Evolutionary conservation across 2,797 vertebrate genomes (phyloP).

Genomic region (Phoeniculus purpureus): DNA sequence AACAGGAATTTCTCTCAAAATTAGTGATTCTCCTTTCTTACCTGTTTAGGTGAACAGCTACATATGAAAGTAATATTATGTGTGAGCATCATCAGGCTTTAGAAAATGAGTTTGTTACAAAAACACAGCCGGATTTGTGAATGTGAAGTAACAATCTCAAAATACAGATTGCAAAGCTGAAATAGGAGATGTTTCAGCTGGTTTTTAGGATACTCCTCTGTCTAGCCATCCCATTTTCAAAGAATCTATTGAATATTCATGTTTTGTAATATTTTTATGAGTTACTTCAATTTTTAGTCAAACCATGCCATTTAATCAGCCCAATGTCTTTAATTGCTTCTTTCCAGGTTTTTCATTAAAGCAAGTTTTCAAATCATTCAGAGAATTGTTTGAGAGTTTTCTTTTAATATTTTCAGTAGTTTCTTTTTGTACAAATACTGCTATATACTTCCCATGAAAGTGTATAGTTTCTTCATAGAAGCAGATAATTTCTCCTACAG

Average conservation of each 20-base stretch:
- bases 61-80: not conserved
- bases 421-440: not conserved
- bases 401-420: not conserved
- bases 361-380: not conserved
- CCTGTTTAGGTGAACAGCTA: not conserved
- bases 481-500: not conserved
- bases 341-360: not conserved
- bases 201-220: not conserved
- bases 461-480: not conserved
- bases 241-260: not conserved
- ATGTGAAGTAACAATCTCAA: not conserved
- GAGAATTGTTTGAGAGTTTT: not conserved
- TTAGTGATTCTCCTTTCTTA: not conserved
- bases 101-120: not conserved
- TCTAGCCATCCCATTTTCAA: not conserved
- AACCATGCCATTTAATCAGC: not conserved
- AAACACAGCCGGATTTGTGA: not conserved
- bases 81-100: not conserved
- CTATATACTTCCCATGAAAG: not conserved
- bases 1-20: not conserved
- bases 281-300: not conserved
- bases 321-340: not conserved
- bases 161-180: not conserved
- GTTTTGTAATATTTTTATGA: not conserved
- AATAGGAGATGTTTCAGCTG: not conserved